Conservation (phyloP, 2,888 invertebrate species). For the Stenotaenia linearis region DNA sequence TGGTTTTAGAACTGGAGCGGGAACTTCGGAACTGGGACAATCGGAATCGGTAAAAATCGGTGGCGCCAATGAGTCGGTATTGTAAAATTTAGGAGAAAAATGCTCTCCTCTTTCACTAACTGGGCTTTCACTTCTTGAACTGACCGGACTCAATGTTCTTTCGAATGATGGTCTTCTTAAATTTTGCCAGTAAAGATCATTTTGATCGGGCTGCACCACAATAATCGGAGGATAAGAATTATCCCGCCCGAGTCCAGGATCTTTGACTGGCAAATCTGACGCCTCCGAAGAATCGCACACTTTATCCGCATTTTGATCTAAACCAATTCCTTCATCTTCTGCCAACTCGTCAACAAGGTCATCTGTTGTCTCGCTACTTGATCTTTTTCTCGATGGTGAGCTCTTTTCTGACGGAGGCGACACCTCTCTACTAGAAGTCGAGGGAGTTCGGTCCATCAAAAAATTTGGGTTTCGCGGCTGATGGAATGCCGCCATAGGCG, state of each 20-base stretch:
- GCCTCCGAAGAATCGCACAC: neutral
- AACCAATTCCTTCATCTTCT: conserved; percentile 62
- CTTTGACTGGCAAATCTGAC: conserved; percentile 47
- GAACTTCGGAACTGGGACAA: conserved; percentile 65
- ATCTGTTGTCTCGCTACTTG: conserved; percentile 34
- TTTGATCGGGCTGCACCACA: conserved; percentile 32
- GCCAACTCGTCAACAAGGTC: conserved; percentile 45
- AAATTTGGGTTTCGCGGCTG: neutral
- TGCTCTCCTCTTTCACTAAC: conserved; percentile 56
- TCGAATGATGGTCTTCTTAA: conserved; percentile 30
- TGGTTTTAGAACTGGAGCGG: neutral
- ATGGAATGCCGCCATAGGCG: neutral
- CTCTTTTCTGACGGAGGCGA: conserved; percentile 24
- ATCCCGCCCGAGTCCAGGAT: neutral
- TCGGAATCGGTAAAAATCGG: conserved; percentile 65
- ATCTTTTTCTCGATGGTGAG: conserved; percentile 21
- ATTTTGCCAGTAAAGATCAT: conserved; percentile 28
- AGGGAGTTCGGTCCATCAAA: neutral
- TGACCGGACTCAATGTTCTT: conserved; percentile 59
- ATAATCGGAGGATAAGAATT: conserved; percentile 28
- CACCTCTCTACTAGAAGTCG: conserved; percentile 24
- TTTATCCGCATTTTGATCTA: conserved; percentile 56
- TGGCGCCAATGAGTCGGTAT: neutral
- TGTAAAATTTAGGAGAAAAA: neutral
- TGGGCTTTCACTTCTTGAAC: conserved; percentile 72